Percentiles rank a stretch among this genome's conserved stretches.
These are phyloP conservation scores for Nasonovia ribisnigri DNA, from an alignment of 2,888 invertebrate genomes.

Conservation along the genomic window DNA sequence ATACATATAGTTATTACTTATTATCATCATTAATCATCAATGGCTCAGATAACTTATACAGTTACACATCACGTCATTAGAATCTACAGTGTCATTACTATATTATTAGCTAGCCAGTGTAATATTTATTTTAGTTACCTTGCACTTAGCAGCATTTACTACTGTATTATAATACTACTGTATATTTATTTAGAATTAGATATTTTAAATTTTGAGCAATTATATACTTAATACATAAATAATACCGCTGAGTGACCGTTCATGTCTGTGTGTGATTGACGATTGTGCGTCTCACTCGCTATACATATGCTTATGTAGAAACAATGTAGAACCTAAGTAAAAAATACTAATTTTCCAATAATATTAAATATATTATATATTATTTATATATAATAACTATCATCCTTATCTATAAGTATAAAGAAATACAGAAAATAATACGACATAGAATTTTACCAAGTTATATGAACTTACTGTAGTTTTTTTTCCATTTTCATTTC, in stretches of 20 bases:
- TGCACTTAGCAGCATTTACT: background rate
- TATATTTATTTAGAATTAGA: background rate
- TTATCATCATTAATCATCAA: background rate
- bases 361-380: background rate
- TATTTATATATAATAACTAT: background rate
- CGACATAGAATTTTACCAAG: background rate
- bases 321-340: background rate
- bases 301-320: too few relatives aligned
- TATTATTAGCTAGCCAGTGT: background rate
- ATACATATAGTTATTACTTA: too few relatives aligned
- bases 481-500: background rate
- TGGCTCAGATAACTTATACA: too few relatives aligned
- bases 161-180: too few relatives aligned
- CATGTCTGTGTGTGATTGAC: background rate
- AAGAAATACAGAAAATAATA: background rate
- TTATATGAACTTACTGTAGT: background rate
- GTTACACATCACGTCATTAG: background rate
- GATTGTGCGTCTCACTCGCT: background rate
- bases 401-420: background rate
- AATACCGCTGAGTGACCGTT: background rate
- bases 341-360: background rate
- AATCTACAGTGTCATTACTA: background rate
- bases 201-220: background rate
- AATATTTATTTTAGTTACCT: background rate
- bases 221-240: background rate